Evolutionary conservation across 1,140 invertebrate species (phyloP).

Genomic region (Cyclargus thomasi): DNA sequence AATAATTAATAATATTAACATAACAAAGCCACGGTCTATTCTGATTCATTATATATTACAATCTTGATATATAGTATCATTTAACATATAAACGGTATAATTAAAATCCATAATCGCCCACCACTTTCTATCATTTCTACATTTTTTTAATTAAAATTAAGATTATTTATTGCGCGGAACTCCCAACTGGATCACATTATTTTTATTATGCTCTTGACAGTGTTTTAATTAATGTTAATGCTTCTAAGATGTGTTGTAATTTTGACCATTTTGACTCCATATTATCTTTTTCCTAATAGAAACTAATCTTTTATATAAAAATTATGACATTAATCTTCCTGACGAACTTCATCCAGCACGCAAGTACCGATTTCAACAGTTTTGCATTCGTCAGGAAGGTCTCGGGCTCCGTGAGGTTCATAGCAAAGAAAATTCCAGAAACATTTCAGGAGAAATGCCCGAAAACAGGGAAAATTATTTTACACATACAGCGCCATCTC

Average conservation of each 20-base stretch:
- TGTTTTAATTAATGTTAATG: constrained; percentile 1
- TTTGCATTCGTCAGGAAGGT: too few species aligned
- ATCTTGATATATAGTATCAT: neutral
- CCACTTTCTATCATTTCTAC: constrained; percentile 1
- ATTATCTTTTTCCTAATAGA: too few species aligned
- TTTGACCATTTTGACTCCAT: neutral
- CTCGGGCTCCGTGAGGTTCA: too few species aligned
- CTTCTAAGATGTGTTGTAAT: neutral
- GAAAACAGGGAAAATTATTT: too few species aligned
- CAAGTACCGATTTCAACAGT: too few species aligned
- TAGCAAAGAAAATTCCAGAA: too few species aligned
- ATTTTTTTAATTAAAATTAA: constrained; percentile 10
- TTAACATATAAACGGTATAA: constrained; percentile 6
- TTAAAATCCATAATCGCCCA: constrained; percentile 8
- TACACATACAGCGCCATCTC: too few species aligned
- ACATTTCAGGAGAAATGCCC: too few species aligned
- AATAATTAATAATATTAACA: neutral
- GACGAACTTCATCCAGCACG: too few species aligned
- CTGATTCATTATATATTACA: neutral
- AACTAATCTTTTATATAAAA: too few species aligned
- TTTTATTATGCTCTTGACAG: constrained; percentile 4
- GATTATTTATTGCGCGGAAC: constrained; percentile 7
- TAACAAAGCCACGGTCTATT: neutral
- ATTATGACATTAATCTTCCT: too few species aligned
- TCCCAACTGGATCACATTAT: neutral